Base-by-base conservation (phyloP, 2,797 vertebrate genomes). In the Atherinosoma microstoma region DNA sequence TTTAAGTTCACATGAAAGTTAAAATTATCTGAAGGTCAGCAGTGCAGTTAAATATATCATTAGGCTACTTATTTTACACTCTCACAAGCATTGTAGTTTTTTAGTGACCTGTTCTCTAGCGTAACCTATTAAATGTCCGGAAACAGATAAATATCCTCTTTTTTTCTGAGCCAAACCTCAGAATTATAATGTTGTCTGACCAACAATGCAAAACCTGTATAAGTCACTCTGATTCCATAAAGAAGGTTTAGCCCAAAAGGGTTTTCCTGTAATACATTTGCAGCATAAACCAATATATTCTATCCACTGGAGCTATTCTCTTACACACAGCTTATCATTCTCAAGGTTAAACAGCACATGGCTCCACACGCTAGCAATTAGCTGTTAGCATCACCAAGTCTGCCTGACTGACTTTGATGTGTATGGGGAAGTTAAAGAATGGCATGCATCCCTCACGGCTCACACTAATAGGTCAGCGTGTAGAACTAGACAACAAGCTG, bases 331-430 rank as follows among this genome's bases (percentile, higher is more conserved):
- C 76, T 59, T 62, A 57, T 73, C 65, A 72, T 63, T 61, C 67
- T 77, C 54, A 45, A 70, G 76, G 63, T 76, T 67, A 70, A 63
- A 57, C 66, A 54, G 60, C 59, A 58, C 40, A 61, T 67, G 64
- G 69, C 81, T 85, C 58, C 81, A 90, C 84, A 59, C 87, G 84
- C 79, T 73, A 68, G 62, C 84, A 59, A 80, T 89, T 80, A 86
- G 76, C 74, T 73, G 88, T 91, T 88, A 80, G 81, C 80, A 84
- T 85, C 72, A 82, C 68, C 68, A 76, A 81, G 78, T 69, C 79
- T 82, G 86, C 83, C 75, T 89, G 87, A 85, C 88, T 82, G 67
- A 62, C 84, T 90, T 91, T 90, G 86, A 85, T 84, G 77, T 84
- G 60, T 32, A 65, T 70, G 51, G 30, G 53, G 18, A 18, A 62